A percentile compares a stretch with the other conserved stretches of the same genome.
phyloP scores from a whole-genome alignment of 2,113 vertebrate species.

The Arizona elegans region DNA sequence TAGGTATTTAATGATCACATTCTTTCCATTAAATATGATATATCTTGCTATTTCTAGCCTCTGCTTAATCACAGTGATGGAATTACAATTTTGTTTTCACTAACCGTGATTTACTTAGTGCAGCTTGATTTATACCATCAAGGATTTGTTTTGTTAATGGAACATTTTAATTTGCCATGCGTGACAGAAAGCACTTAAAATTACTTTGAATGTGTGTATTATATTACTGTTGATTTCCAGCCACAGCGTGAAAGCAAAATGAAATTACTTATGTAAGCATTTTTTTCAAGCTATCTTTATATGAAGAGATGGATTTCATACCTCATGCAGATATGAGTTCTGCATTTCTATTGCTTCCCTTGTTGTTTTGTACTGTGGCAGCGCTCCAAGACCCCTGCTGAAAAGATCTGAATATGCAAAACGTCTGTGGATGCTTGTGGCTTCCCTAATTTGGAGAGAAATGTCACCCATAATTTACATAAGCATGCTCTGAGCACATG shows the following conservation, averaged over 20 bases:
- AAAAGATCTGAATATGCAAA: neutral
- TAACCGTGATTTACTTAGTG: conserved; percentile 74
- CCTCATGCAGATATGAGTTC: conserved; percentile 13
- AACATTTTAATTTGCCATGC: conserved; percentile 76
- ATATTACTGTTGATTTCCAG: conserved; percentile 63
- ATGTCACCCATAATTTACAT: conserved; percentile 4
- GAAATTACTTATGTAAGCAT: conserved; percentile 60
- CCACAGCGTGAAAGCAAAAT: conserved; percentile 62
- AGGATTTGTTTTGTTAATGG: conserved; percentile 77
- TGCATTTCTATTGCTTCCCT: neutral
- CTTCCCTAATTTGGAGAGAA: neutral
- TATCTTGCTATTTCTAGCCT: conserved; percentile 60
- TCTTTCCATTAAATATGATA: conserved; percentile 62
- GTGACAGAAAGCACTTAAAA: conserved; percentile 66
- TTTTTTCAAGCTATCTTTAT: conserved; percentile 52
- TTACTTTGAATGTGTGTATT: conserved; percentile 67
- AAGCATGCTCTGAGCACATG: neutral
- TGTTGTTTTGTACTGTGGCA: neutral
- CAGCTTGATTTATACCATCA: conserved; percentile 72
- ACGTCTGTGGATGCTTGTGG: neutral
- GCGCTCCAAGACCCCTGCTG: neutral
- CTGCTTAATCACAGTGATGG: conserved; percentile 72
- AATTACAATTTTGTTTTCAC: conserved; percentile 74
- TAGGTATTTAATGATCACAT: conserved; percentile 55
- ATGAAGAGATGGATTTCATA: conserved; percentile 23